Percentiles rank a stretch among this genome's conserved stretches.
These are phyloP conservation scores for Camponotus pennsylvanicus DNA, from an alignment of 1,140 invertebrate genomes.

Conservation along the genomic window DNA sequence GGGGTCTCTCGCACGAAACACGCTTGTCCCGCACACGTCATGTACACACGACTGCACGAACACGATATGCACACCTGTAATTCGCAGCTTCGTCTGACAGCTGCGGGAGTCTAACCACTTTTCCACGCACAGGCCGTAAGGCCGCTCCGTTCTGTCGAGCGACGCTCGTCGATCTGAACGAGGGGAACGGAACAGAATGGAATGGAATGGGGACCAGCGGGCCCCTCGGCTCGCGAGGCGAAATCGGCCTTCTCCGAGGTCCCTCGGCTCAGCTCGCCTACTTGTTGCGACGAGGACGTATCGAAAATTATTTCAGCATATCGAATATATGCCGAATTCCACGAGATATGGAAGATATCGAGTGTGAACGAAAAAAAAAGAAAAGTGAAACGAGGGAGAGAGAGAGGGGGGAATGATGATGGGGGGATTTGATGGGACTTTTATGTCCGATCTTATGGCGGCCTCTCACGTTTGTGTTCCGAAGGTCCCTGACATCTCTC, in stretches of 20 bases:
- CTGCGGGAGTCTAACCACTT: constrained; percentile 65
- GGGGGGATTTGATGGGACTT: constrained; percentile 23
- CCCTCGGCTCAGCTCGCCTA: constrained; percentile 29
- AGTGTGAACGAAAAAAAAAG: neutral
- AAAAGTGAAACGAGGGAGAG: neutral
- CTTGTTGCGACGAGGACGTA: constrained; percentile 55
- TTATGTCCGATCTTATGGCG: constrained; percentile 40
- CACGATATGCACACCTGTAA: constrained; percentile 59
- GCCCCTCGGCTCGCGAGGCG: constrained; percentile 4
- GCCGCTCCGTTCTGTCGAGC: constrained; percentile 47
- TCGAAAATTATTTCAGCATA: constrained; percentile 65
- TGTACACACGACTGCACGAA: constrained; percentile 45
- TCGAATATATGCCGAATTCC: constrained; percentile 61
- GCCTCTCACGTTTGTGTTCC: constrained; percentile 54
- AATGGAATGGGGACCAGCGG: constrained; percentile 27
- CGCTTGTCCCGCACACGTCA: constrained; percentile 34
- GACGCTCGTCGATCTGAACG: constrained; percentile 44
- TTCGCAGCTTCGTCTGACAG: constrained; percentile 66
- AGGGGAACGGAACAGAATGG: constrained; percentile 13
- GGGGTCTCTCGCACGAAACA: constrained; percentile 22
- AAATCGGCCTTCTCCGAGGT: constrained; percentile 19
- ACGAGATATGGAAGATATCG: constrained; percentile 34
- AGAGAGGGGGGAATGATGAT: no score
- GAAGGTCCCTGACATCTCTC: constrained; percentile 61
- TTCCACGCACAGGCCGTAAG: constrained; percentile 63